These are phyloP conservation scores for Callinectes sapidus DNA, from an alignment of 2,888 invertebrate genomes.

Conservation along the genomic window DNA sequence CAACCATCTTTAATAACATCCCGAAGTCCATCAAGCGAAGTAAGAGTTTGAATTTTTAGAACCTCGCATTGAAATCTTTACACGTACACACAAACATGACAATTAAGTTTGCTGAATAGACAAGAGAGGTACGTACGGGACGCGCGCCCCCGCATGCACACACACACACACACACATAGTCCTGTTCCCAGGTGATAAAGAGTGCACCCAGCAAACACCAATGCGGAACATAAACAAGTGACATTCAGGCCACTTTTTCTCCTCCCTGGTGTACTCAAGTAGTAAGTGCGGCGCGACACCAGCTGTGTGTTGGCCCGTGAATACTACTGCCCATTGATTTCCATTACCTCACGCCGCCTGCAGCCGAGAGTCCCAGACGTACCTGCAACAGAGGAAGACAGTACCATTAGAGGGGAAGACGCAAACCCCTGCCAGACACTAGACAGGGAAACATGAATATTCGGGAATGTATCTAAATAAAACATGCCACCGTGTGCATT, in stretches of 20 bases:
- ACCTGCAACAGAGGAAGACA: constrained; percentile 21
- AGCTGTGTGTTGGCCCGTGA: constrained; percentile 5
- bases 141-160: not conserved
- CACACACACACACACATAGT: not conserved
- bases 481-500: not conserved
- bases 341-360: not conserved
- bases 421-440: not conserved
- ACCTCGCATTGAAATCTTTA: not conserved
- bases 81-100: not conserved
- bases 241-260: not conserved
- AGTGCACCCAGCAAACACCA: not conserved
- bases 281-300: not conserved
- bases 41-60: not conserved
- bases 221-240: not conserved
- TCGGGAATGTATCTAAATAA: not conserved
- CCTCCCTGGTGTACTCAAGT: not conserved
- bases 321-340: constrained; percentile 15
- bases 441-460: not conserved
- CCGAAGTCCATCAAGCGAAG: not conserved
- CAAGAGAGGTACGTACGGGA: not conserved
- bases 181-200: not conserved
- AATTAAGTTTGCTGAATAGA: not conserved
- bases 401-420: not conserved
- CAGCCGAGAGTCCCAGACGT: constrained; percentile 1
- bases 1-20: not conserved